Conservation (phyloP, 2,797 vertebrate species). For the Silurus aristotelis region DNA sequence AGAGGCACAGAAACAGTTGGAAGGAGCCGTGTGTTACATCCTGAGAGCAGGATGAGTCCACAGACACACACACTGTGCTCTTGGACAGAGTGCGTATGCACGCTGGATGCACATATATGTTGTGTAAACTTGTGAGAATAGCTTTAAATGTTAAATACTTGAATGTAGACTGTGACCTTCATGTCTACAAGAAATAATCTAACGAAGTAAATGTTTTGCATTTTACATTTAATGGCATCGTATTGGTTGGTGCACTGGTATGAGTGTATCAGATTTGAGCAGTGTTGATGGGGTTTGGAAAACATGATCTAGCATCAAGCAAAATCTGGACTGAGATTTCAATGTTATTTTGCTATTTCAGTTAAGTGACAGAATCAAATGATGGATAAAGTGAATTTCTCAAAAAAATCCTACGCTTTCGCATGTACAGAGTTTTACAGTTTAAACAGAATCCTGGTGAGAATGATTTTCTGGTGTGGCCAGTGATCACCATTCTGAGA, state of each 20-base stretch:
- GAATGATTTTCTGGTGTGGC: not conserved
- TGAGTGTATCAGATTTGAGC: not conserved
- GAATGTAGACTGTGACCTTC: not conserved
- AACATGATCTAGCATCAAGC: not conserved
- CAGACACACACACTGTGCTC: slow-evolving; percentile 38
- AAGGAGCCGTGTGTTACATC: slow-evolving; percentile 75
- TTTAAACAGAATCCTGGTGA: not conserved
- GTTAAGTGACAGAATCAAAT: not conserved
- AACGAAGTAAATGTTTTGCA: not conserved
- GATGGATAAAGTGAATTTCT: not conserved
- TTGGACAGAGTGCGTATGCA: slow-evolving; percentile 17
- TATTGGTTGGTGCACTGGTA: not conserved
- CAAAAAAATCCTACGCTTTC: not conserved
- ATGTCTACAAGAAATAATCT: not conserved
- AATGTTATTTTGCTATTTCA: not conserved
- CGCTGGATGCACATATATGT: not conserved
- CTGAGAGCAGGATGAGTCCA: slow-evolving; percentile 55
- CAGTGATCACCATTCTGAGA: too few species aligned
- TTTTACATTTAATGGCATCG: not conserved
- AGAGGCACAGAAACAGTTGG: slow-evolving; percentile 84
- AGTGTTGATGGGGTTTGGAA: not conserved
- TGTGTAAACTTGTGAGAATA: not conserved
- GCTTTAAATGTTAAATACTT: not conserved
- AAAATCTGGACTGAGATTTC: not conserved
- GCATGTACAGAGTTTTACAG: not conserved